Conservation (phyloP, 2,113 vertebrate species). For the Pogona vitticeps region DNA sequence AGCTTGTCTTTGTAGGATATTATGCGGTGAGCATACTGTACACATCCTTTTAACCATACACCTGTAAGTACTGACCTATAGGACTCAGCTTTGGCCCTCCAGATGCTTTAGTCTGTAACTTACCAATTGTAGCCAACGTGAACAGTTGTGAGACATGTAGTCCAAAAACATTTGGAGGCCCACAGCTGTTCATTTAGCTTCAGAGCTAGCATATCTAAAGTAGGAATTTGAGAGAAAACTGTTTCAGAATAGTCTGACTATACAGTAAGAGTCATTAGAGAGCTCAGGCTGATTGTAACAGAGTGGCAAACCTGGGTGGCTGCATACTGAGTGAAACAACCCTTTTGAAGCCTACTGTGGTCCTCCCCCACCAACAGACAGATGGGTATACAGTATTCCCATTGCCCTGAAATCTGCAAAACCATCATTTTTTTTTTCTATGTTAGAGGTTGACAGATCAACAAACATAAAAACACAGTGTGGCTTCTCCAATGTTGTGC, state of each 20-base stretch:
- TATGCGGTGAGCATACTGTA: background rate
- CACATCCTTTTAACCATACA: background rate
- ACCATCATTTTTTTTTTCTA: no score
- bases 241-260: background rate
- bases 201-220: no score
- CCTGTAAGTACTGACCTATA: background rate
- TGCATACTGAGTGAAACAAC: background rate
- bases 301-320: background rate
- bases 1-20: background rate
- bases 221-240: no score
- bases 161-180: no score
- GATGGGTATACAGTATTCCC: constrained; percentile 3
- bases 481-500: constrained; percentile 35
- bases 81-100: no score
- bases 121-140: no score
- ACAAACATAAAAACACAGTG: constrained; percentile 44
- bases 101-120: no score
- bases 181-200: no score
- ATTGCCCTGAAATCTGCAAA: constrained; percentile 4
- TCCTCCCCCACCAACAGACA: constrained; percentile 10
- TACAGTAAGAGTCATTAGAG: background rate
- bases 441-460: constrained; percentile 40
- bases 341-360: no score
- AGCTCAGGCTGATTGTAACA: no score
- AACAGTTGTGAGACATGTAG: no score